Evolutionary conservation across 2,113 vertebrate species (phyloP).

Genomic region (Zosterops hypoxanthus): DNA sequence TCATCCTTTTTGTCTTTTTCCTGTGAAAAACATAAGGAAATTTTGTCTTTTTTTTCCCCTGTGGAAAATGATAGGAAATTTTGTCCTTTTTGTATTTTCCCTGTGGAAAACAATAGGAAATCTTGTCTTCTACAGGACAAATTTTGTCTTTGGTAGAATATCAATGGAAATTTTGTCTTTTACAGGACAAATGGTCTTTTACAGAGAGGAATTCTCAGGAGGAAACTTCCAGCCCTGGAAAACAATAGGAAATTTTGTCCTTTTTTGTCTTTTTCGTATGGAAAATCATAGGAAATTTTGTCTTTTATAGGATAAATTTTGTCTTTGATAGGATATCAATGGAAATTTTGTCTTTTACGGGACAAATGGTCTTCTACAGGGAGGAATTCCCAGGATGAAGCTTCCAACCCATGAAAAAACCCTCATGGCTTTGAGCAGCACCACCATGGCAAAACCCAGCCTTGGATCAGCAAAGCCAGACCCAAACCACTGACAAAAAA

Average conservation of each 20-base stretch:
- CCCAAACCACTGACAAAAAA: neutral
- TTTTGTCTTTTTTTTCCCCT: too few species aligned
- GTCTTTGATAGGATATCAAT: too few species aligned
- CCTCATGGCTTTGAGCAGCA: accelerated
- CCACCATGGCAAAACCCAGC: neutral
- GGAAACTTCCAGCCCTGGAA: too few species aligned
- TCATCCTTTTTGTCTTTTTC: too few species aligned
- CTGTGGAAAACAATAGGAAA: neutral
- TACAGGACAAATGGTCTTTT: too few species aligned
- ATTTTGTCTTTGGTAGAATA: too few species aligned
- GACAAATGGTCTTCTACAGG: neutral
- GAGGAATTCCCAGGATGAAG: neutral
- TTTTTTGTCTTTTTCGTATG: too few species aligned
- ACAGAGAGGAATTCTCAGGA: too few species aligned
- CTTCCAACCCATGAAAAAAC: neutral
- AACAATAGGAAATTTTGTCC: neutral
- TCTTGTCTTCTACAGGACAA: too few species aligned
- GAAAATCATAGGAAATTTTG: neutral
- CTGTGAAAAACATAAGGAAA: too few species aligned
- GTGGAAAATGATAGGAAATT: neutral
- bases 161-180: neutral
- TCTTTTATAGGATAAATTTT: neutral
- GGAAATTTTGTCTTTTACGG: neutral
- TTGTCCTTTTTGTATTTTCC: neutral
- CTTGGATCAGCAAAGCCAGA: neutral